phyloP scores from a whole-genome alignment of 2,888 invertebrate species.

The Eupithecia dodoneata region DNA sequence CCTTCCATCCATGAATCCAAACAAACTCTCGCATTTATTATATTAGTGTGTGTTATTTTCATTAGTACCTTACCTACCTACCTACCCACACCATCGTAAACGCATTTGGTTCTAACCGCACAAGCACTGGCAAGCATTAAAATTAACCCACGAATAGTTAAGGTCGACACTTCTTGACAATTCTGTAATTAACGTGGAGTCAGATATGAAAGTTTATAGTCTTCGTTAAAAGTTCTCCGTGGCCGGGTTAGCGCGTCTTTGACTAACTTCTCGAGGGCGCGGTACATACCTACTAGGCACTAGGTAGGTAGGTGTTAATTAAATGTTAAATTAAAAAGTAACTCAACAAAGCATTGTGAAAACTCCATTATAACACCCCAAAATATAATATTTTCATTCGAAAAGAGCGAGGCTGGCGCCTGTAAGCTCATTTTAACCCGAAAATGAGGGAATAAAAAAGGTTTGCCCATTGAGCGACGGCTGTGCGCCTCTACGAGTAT shows the following conservation, averaged over 20 bases:
- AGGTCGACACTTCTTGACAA: not conserved
- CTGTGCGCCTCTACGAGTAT: not conserved
- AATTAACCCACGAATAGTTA: not conserved
- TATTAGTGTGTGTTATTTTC: too few relatives aligned
- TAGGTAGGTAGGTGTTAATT: too few relatives aligned
- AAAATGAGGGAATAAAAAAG: constrained; percentile 1
- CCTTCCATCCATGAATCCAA: too few relatives aligned
- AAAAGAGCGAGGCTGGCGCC: not conserved
- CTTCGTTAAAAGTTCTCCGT: constrained; percentile 4
- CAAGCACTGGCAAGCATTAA: not conserved
- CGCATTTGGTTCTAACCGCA: not conserved
- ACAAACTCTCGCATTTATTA: too few relatives aligned
- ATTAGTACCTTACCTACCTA: too few relatives aligned
- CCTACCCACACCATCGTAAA: too few relatives aligned
- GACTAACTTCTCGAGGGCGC: constrained; percentile 2
- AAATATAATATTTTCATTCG: constrained; percentile 1
- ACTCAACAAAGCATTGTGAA: not conserved
- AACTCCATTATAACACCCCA: not conserved
- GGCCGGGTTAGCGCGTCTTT: not conserved
- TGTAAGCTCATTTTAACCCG: not conserved
- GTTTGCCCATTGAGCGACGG: not conserved
- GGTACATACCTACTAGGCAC: too few relatives aligned
- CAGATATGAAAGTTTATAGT: constrained; percentile 2
- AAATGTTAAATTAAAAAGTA: not conserved
- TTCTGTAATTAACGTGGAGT: not conserved